Conservation (phyloP, 1,140 invertebrate species). For the Eumaeus atala region DNA sequence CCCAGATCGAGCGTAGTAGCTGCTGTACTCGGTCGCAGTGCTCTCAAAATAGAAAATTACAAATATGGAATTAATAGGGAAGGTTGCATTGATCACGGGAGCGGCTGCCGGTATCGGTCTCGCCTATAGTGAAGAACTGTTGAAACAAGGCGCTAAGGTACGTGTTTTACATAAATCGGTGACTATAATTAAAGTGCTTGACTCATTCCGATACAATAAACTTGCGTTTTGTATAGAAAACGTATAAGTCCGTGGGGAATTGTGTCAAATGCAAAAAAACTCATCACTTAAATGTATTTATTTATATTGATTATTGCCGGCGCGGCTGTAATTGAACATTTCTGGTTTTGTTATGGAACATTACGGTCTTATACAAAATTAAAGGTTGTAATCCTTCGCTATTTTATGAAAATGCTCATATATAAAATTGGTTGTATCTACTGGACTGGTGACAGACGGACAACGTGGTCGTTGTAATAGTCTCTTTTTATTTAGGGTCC, state of each 20-base stretch:
- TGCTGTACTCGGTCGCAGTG: slow-evolving; percentile 47
- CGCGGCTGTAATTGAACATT: slow-evolving; percentile 22
- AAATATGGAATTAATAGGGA: slow-evolving; percentile 79
- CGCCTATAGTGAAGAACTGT: slow-evolving; percentile 79
- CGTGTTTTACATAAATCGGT: slow-evolving; percentile 29
- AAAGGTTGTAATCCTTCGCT: too few species aligned
- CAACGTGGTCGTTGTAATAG: too few species aligned
- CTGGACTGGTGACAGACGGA: too few species aligned
- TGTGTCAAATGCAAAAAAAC: background rate
- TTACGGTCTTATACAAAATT: too few species aligned
- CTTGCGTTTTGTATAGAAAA: slow-evolving; percentile 6
- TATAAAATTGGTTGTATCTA: too few species aligned
- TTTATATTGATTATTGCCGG: slow-evolving; percentile 63
- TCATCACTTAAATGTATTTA: slow-evolving; percentile 17
- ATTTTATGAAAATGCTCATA: too few species aligned
- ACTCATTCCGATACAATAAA: background rate
- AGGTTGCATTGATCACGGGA: slow-evolving; percentile 83
- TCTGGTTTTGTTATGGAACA: too few species aligned
- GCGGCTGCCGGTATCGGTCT: slow-evolving; percentile 83
- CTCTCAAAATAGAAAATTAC: slow-evolving; percentile 38
- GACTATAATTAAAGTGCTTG: background rate
- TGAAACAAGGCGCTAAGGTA: slow-evolving; percentile 83
- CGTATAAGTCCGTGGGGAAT: background rate
- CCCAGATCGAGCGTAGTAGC: slow-evolving; percentile 40
- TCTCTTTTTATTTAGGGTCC: too few species aligned